Evolutionary conservation across 2,113 vertebrate species (phyloP), one percentile per base, ranked within the genome.

Genomic region (Mionectes macconnelli): DNA sequence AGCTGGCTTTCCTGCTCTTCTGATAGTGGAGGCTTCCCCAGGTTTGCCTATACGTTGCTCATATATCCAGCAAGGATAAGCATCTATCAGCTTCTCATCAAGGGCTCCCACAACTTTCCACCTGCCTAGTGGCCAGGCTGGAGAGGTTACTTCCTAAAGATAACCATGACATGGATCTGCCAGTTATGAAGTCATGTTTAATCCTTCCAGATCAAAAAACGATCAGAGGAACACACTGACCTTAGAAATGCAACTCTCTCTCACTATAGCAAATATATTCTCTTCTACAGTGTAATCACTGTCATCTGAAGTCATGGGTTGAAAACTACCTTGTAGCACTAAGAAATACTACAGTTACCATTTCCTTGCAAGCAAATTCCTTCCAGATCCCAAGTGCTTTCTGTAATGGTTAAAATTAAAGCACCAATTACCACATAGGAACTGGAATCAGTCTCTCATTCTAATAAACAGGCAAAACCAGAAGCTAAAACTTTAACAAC

Each of bases 201-300:
- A 62, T 80, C 31, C 50, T 83, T 39, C 57, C 23, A 24, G 45
- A 85, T 70, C 23, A 69, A 57, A 69, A 87, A 27, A 8, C 13
- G 40, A 8, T 63, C 57, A 35, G 63, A 47, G 87, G 25, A 74
- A 56, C 10, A 7, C 7, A 83, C 23, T 72, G 69, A 80, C 53
- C 44, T 52, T 95, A 50, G 76, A 93, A 95, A 93, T 17, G 8
- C 62, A 88, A 18, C 37, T 50, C 28, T 47, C 13, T 53, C 63
- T 90, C 25, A 59, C 27, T 52, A 56, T 25, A 79, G 53, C 18
- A 85, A 83, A 57, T 31, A 31, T 14, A 45, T 69, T 56, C 12
- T 93, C 87, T 89, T 80, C 86, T 66, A 80, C n/a, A 80, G 57
- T 52, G 20, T 67, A 87, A 53, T 80, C 50, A 68, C 53, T 85